These are phyloP conservation scores for Zeugodacus cucurbitae DNA, from an alignment of 1,140 invertebrate genomes.

Conservation along the genomic window DNA sequence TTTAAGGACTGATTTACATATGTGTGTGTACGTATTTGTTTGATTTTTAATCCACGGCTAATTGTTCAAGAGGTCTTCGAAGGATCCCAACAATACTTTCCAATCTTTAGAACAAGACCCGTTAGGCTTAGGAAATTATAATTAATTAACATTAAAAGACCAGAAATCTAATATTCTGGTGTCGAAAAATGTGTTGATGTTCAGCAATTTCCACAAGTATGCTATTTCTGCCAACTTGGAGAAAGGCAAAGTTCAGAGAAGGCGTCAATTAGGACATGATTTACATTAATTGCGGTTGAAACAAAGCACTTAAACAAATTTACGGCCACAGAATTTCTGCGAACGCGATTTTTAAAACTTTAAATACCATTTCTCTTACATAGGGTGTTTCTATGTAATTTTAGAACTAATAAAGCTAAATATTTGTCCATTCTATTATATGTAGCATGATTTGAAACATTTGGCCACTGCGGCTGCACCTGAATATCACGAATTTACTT, in stretches of 20 bases:
- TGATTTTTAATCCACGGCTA: neutral
- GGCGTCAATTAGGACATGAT: constrained; percentile 39
- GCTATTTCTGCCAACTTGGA: neutral
- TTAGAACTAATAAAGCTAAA: no score
- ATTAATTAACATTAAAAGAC: no score
- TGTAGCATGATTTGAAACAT: no score
- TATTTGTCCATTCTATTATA: no score
- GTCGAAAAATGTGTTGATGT: neutral
- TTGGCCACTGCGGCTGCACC: no score
- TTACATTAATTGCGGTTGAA: constrained; percentile 18
- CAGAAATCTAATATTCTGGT: no score
- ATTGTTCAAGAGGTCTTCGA: neutral
- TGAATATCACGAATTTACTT: no score
- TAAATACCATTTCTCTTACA: neutral
- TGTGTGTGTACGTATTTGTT: no score
- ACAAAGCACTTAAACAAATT: neutral
- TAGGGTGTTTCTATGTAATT: no score
- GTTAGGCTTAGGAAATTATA: neutral
- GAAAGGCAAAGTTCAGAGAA: constrained; percentile 1
- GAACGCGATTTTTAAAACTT: neutral
- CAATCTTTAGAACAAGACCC: neutral
- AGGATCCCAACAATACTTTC: neutral
- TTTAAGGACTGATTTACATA: no score
- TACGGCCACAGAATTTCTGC: neutral
- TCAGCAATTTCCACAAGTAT: neutral